These are phyloP conservation scores for Sebastes minor DNA, from an alignment of 2,797 vertebrate species.

Conservation along the genomic window DNA sequence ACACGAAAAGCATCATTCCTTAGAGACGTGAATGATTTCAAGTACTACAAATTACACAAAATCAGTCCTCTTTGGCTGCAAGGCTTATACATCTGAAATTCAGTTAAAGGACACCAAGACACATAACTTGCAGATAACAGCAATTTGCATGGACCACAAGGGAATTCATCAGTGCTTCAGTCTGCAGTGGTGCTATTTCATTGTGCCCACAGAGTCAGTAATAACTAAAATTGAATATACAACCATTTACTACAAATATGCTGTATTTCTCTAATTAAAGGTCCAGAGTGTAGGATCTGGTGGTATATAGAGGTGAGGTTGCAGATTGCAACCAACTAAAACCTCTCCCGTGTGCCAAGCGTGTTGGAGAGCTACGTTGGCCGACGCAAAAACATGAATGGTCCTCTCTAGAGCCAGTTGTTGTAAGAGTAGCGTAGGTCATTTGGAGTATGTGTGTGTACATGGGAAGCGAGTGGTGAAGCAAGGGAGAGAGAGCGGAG, in stretches of 20 bases:
- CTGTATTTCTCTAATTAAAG: background rate
- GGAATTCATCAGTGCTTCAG: background rate
- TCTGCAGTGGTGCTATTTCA: background rate
- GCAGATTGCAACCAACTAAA: too few species aligned
- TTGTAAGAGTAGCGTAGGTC: too few species aligned
- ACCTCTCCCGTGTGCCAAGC: too few species aligned
- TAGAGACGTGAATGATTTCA: slow-evolving; percentile 4
- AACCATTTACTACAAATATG: background rate
- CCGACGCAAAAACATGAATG: too few species aligned
- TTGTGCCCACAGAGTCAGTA: background rate
- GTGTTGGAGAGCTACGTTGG: too few species aligned
- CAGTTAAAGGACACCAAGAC: background rate
- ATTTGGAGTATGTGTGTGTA: too few species aligned
- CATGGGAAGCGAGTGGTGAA: too few species aligned
- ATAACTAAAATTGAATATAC: background rate
- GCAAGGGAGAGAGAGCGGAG: too few species aligned
- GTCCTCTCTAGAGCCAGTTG: too few species aligned
- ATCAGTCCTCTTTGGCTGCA: background rate
- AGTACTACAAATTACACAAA: slow-evolving; percentile 21
- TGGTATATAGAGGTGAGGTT: too few species aligned
- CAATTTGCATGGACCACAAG: slow-evolving; percentile 19
- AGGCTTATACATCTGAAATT: slow-evolving; percentile 31
- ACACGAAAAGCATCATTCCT: slow-evolving; percentile 13
- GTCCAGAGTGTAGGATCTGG: background rate
- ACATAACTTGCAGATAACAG: slow-evolving; percentile 9